Conservation (phyloP, 2,888 invertebrate genomes). For the Tortrix viridana region DNA sequence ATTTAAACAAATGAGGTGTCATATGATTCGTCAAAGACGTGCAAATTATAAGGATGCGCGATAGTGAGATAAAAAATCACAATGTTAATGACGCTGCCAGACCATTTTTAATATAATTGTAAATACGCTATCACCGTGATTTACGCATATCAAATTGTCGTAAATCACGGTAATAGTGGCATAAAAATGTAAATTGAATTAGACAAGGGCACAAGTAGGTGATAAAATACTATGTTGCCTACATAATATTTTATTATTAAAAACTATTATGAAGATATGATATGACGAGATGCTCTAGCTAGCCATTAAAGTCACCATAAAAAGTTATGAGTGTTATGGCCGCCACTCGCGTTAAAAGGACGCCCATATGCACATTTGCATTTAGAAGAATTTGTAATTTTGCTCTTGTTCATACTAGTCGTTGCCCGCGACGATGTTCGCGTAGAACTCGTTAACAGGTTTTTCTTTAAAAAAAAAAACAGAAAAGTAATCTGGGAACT, state of each 20-base stretch:
- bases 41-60: too few species aligned
- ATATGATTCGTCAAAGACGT: too few species aligned
- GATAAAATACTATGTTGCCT: not conserved
- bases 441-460: too few species aligned
- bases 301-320: not conserved
- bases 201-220: not conserved
- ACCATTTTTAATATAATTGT: not conserved
- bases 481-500: too few species aligned
- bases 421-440: too few species aligned
- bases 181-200: not conserved
- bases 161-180: not conserved
- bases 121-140: too few species aligned
- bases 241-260: too few species aligned
- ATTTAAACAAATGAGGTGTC: too few species aligned
- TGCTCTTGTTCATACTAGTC: not conserved
- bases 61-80: too few species aligned
- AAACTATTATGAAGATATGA: too few species aligned
- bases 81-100: too few species aligned
- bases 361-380: constrained; percentile 22
- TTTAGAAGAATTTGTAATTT: constrained; percentile 12
- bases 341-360: not conserved
- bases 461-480: too few species aligned
- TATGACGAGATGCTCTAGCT: not conserved
- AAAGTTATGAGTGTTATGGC: not conserved
- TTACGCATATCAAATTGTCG: not conserved